phyloP scores from a whole-genome alignment of 2,797 vertebrate genomes.

The Propithecus deckenii region DNA sequence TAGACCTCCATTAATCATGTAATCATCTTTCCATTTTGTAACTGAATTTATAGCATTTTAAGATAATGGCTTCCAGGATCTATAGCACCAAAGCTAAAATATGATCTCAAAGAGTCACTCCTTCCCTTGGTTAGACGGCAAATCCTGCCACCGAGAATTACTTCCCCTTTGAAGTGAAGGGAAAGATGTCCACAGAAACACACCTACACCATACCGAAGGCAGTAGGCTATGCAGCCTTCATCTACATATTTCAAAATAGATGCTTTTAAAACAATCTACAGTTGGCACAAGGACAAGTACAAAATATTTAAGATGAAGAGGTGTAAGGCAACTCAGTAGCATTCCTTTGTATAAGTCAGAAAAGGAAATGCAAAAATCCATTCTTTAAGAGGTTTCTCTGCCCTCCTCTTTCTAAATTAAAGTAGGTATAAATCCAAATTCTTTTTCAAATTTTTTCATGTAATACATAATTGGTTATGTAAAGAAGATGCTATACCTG shows the following conservation, averaged over 20 bases:
- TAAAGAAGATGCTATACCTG: background rate
- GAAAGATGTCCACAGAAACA: constrained; percentile 8
- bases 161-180: background rate
- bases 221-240: background rate
- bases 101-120: background rate
- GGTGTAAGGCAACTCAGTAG: background rate
- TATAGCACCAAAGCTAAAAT: constrained; percentile 44
- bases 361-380: constrained; percentile 26
- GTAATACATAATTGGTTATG: background rate
- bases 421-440: background rate
- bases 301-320: constrained; percentile 23
- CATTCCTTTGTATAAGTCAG: background rate
- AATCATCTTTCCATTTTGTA: constrained; percentile 66
- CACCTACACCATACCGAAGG: background rate
- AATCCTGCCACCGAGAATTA: background rate
- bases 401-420: background rate
- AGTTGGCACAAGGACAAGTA: background rate
- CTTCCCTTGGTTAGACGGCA: background rate
- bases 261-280: background rate
- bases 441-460: background rate
- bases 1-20: constrained; percentile 69
- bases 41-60: constrained; percentile 64
- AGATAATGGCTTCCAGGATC: constrained; percentile 58
- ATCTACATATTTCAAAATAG: background rate
- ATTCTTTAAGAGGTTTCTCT: background rate